Percentiles rank a stretch among this genome's conserved stretches.
Conservation (phyloP, 2,113 vertebrate genomes). For the Suricata suricatta region DNA sequence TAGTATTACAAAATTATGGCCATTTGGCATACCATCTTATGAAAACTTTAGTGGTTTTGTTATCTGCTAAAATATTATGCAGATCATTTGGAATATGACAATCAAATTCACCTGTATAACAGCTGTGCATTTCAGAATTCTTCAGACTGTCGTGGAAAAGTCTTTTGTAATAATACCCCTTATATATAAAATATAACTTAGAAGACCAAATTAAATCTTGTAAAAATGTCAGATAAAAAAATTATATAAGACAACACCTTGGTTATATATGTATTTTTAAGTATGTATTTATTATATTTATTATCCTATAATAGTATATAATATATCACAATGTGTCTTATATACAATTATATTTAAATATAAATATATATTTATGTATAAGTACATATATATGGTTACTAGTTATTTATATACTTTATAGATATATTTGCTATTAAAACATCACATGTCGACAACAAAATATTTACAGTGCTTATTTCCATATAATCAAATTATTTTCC, state of each 20-base stretch:
- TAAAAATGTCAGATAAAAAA: not conserved
- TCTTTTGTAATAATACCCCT: not conserved
- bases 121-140: not conserved
- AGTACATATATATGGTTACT: not conserved
- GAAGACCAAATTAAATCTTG: not conserved
- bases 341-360: not conserved
- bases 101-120: not conserved
- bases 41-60: slow-evolving; percentile 1
- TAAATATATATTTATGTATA: not conserved
- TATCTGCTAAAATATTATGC: slow-evolving; percentile 32
- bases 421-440: not conserved
- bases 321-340: too few species aligned
- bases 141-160: not conserved
- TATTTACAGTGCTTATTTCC: not conserved
- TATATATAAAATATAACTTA: not conserved
- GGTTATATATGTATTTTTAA: not conserved
- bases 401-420: not conserved
- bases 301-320: not conserved
- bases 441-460: not conserved
- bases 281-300: not conserved
- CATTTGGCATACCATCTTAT: not conserved
- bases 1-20: not conserved
- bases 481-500: not conserved
- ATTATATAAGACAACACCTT: not conserved
- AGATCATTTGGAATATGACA: not conserved